These are phyloP conservation scores for Anser brachyrhynchus DNA, from an alignment of 2,113 vertebrate species.

Conservation along the genomic window DNA sequence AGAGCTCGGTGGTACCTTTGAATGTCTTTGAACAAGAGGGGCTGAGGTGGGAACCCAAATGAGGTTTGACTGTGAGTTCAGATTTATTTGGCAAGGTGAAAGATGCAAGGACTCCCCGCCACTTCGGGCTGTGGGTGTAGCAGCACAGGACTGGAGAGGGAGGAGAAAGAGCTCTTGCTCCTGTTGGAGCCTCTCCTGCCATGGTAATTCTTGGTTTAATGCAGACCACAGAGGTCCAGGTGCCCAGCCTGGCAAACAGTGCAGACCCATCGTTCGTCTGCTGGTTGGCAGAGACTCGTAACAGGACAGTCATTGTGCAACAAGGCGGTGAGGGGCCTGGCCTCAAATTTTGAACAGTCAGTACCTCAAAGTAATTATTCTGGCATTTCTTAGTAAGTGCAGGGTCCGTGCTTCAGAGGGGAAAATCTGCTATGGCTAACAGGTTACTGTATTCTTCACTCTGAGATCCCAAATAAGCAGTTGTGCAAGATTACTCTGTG, in stretches of 20 bases:
- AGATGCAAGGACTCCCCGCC: background rate
- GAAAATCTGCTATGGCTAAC: background rate
- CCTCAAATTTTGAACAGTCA: background rate
- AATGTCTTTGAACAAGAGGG: background rate
- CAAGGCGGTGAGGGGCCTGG: background rate
- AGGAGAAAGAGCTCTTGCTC: background rate
- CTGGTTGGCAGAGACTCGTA: background rate
- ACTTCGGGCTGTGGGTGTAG: background rate
- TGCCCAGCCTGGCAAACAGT: too few species aligned
- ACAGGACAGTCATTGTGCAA: background rate
- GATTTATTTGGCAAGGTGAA: background rate
- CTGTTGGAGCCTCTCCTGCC: background rate
- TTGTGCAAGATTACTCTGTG: background rate
- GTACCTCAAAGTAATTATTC: background rate
- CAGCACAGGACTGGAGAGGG: background rate
- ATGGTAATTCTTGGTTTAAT: background rate
- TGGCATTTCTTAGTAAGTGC: background rate
- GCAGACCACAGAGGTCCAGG: background rate
- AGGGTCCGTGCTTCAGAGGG: background rate
- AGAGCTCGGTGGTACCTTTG: fast-evolving
- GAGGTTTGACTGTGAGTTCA: background rate
- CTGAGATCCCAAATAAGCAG: background rate
- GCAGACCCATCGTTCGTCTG: background rate
- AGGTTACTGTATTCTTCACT: constrained; percentile 13
- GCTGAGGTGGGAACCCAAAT: background rate